Percentiles rank a stretch among this genome's conserved stretches.
phyloP scores from a whole-genome alignment of 2,888 invertebrate species.

The Eupithecia exiguata region DNA sequence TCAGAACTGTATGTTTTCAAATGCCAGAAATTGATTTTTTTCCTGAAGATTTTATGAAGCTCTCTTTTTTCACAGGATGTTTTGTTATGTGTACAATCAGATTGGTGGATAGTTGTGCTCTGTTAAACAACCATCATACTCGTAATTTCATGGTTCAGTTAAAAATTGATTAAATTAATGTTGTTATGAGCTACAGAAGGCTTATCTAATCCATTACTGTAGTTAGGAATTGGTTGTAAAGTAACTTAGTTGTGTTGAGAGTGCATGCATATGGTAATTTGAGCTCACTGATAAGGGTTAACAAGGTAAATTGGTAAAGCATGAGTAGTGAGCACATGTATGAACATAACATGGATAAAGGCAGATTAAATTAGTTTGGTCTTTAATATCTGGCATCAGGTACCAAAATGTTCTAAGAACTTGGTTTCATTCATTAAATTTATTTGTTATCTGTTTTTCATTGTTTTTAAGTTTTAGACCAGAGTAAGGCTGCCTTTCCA shows the following conservation, averaged over 20 bases:
- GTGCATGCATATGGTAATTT: conserved; percentile 15
- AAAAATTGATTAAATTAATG: neutral
- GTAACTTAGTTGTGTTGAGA: conserved; percentile 11
- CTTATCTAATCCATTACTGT: conserved; percentile 25
- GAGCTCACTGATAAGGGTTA: conserved; percentile 1
- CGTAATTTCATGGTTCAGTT: neutral
- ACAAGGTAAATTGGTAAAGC: neutral
- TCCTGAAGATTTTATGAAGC: neutral
- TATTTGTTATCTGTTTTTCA: neutral
- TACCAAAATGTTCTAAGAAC: neutral
- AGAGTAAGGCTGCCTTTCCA: too few relatives aligned
- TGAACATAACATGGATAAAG: neutral
- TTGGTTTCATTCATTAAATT: neutral
- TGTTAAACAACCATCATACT: neutral
- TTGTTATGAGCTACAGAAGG: neutral
- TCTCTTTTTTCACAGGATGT: neutral
- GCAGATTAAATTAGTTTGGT: neutral
- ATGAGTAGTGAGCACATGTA: neutral
- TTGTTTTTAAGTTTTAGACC: neutral
- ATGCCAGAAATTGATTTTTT: neutral
- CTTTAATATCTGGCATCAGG: neutral
- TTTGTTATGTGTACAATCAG: neutral
- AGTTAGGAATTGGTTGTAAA: conserved; percentile 6
- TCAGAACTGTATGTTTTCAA: neutral
- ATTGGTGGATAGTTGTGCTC: neutral